Percentiles rank a stretch among this genome's conserved stretches.
phyloP scores from a whole-genome alignment of 2,113 vertebrate genomes.

The Trichechus manatus region DNA sequence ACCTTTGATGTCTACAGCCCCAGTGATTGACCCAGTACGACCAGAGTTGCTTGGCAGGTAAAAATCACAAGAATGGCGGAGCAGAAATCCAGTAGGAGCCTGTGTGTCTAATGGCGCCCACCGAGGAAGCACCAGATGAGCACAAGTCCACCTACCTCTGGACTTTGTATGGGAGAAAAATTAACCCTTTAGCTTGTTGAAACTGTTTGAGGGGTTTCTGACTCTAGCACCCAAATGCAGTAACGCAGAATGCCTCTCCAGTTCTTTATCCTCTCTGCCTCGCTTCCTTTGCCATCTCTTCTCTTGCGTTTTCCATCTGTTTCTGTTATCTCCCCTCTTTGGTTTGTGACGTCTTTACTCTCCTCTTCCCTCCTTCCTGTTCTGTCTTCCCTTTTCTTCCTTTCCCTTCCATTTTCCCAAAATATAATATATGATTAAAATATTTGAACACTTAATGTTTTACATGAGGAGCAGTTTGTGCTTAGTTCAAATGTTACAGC shows the following conservation, averaged over 20 bases:
- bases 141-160: background rate
- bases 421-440: background rate
- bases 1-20: too few species aligned
- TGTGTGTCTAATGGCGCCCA: background rate
- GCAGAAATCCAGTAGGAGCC: background rate
- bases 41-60: background rate
- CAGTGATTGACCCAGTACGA: too few species aligned
- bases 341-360: background rate
- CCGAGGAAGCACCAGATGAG: background rate
- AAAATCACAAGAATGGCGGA: background rate
- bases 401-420: background rate
- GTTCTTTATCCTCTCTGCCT: too few species aligned
- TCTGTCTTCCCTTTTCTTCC: background rate
- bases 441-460: background rate
- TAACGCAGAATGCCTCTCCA: too few species aligned
- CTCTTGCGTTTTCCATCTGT: too few species aligned
- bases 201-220: background rate
- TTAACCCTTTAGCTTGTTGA: background rate
- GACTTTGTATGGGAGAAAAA: background rate
- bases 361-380: background rate
- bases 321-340: background rate
- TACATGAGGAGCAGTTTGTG: background rate
- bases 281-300: too few species aligned
- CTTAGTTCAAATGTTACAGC: conserved; percentile 8
- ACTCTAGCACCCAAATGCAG: background rate